Conservation (phyloP, 2,888 invertebrate species). For the Rhagonycha lutea region DNA sequence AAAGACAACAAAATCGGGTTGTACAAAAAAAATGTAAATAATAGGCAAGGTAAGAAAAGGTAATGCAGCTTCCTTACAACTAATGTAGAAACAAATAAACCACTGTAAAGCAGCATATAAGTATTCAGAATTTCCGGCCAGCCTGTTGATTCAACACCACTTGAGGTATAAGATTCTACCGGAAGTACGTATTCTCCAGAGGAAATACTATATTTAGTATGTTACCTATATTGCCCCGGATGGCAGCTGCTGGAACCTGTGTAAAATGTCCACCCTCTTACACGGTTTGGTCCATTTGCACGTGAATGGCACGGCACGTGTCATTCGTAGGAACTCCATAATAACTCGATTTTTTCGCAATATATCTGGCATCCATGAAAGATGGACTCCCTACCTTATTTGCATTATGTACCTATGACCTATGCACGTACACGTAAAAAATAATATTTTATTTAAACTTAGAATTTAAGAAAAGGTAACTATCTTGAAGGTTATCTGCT, state of each 20-base stretch:
- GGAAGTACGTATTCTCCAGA: constrained; percentile 50
- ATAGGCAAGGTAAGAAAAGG: background rate
- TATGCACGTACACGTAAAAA: background rate
- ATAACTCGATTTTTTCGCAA: background rate
- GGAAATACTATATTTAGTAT: constrained; percentile 52
- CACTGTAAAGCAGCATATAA: constrained; percentile 41
- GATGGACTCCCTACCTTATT: background rate
- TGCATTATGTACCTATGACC: no score
- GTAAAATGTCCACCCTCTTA: constrained; percentile 42
- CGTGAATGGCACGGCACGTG: constrained; percentile 47
- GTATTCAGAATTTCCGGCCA: constrained; percentile 48
- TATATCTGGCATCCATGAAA: background rate
- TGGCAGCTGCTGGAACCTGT: constrained; percentile 50
- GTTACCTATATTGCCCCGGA: constrained; percentile 49
- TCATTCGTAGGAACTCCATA: constrained; percentile 9
- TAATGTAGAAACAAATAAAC: constrained; percentile 45
- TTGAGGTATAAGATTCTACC: constrained; percentile 51
- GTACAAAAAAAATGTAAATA: background rate
- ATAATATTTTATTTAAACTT: background rate
- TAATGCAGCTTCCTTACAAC: constrained; percentile 25
- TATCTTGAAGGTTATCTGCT: background rate
- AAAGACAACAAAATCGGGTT: background rate
- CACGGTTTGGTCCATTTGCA: constrained; percentile 33
- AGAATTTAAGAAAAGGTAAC: background rate
- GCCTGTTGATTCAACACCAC: constrained; percentile 53